A percentile compares a stretch with the other conserved stretches of the same genome.
phyloP scores from a whole-genome alignment of 2,888 invertebrate species.

The Andrena chrysosceles region DNA sequence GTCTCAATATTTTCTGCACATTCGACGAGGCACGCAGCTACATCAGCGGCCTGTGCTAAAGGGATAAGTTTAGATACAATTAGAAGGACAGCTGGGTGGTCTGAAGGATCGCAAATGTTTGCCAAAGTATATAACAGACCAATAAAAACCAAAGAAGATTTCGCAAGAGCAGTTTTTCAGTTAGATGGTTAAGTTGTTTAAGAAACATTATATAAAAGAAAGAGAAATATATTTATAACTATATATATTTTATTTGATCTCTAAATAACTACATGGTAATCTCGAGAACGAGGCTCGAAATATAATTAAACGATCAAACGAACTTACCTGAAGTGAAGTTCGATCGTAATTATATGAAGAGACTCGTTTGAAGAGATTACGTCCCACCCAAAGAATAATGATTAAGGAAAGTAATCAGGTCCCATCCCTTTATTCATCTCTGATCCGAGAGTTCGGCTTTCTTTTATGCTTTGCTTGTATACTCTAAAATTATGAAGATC shows the following conservation, averaged over 20 bases:
- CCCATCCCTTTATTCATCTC: no score
- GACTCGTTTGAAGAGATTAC: neutral
- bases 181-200: neutral
- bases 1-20: neutral
- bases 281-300: neutral
- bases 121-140: neutral
- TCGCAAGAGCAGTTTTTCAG: neutral
- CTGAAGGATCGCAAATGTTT: neutral
- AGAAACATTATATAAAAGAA: neutral
- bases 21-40: neutral
- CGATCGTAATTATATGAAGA: neutral
- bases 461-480: no score
- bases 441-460: no score
- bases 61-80: neutral
- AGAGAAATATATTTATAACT: neutral
- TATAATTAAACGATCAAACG: neutral
- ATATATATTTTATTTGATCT: neutral
- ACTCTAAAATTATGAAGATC: no score
- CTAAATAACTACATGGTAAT: neutral
- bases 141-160: neutral
- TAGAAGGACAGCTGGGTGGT: neutral
- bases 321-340: slow-evolving; percentile 1
- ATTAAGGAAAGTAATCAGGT: no score
- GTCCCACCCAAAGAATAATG: neutral
- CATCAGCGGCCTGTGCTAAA: neutral